Evolutionary conservation across 92 coral and sea anemone species (phyloP).

Genomic region (Scolanthus callimorphus): DNA sequence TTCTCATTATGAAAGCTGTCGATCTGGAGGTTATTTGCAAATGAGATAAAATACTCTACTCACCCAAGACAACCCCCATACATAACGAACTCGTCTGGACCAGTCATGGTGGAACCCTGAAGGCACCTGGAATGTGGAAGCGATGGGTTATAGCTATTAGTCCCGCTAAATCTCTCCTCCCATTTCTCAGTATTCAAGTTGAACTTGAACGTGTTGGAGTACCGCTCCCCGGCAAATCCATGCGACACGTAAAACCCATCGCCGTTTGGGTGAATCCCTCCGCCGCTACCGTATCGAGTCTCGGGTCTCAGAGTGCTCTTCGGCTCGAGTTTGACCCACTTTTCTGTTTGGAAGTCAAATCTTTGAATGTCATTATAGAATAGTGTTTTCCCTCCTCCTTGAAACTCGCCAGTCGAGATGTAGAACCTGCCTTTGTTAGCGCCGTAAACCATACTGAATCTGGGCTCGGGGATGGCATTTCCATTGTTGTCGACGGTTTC

Average conservation of each 20-base stretch:
- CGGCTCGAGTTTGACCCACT: constrained; percentile 59
- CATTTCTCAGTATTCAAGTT: constrained; percentile 57
- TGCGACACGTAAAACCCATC: constrained; percentile 81
- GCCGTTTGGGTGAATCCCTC: constrained; percentile 65
- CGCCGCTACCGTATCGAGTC: constrained; percentile 80
- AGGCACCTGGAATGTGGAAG: constrained; percentile 91
- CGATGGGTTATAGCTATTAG: constrained; percentile 83
- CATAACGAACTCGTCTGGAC: constrained; percentile 68
- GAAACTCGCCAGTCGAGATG: constrained; percentile 77
- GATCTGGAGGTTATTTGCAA: too few relatives aligned
- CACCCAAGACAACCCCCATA: constrained; percentile 98
- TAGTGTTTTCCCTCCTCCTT: constrained; percentile 10
- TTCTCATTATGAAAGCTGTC: too few relatives aligned
- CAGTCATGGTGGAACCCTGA: constrained; percentile 72
- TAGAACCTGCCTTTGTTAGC: constrained; percentile 42
- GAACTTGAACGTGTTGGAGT: constrained; percentile 82
- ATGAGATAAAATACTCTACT: too few relatives aligned
- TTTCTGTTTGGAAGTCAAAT: constrained; percentile 30
- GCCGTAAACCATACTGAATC: constrained; percentile 94
- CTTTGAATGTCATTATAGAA: constrained; percentile 68
- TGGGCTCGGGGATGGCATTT: constrained; percentile 46
- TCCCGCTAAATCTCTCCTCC: constrained; percentile 78
- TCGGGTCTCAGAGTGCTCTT: constrained; percentile 53
- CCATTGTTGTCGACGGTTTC: constrained; percentile 16
- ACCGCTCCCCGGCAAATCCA: constrained; percentile 73